Conservation (phyloP, 1,140 invertebrate species). For the Procambarus virginalis region DNA sequence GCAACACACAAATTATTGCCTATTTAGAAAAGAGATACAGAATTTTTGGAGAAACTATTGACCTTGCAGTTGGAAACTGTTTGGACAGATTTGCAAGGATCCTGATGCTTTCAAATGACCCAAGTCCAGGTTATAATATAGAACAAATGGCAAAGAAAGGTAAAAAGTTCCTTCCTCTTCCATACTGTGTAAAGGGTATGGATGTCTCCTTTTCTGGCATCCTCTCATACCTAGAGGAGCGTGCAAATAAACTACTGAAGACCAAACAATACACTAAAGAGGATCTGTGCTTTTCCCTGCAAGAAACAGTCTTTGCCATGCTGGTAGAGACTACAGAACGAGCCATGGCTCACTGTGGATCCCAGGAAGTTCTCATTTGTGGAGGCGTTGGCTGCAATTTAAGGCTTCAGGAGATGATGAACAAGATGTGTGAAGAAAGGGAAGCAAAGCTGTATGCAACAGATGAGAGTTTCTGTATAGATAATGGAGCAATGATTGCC, state of each 20-base stretch:
- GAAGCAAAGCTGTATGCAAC: conserved; percentile 84
- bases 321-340: conserved; percentile 98
- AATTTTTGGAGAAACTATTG: conserved; percentile 99
- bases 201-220: conserved; percentile 99
- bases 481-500: conserved; percentile 99
- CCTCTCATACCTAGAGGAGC: conserved; percentile 92
- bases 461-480: conserved; percentile 91
- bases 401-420: conserved; percentile 98
- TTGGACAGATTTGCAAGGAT: conserved; percentile 97
- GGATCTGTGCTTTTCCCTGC: conserved; percentile 97
- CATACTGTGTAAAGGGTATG: conserved; percentile 98
- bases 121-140: conserved; percentile 99
- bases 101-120: conserved; percentile 97
- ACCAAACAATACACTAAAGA: conserved; percentile 83
- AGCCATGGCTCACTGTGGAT: conserved; percentile 97
- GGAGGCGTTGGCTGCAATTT: conserved; percentile 94
- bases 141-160: conserved; percentile 98
- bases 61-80: conserved; percentile 99
- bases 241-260: conserved; percentile 76
- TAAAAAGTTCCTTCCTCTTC: conserved; percentile 84
- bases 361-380: conserved; percentile 89
- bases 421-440: conserved; percentile 93
- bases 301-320: conserved; percentile 99
- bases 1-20: conserved; percentile 99
- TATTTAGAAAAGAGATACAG: conserved; percentile 93